phyloP scores from a whole-genome alignment of 1,140 invertebrate species.

The Akabosia matsudoensis region DNA sequence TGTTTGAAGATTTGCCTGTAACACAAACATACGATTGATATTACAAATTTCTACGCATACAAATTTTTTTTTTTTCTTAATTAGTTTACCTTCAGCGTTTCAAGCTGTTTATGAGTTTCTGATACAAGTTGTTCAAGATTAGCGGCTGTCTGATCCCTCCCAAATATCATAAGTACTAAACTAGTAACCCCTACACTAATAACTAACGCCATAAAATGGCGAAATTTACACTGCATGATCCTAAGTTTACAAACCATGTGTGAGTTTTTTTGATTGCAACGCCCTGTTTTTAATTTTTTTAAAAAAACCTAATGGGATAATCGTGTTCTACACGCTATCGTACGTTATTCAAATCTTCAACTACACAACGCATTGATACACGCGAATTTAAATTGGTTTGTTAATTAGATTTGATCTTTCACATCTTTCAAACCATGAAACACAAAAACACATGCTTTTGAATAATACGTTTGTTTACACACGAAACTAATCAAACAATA shows the following conservation, averaged over 20 bases:
- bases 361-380: too few relatives aligned
- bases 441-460: too few relatives aligned
- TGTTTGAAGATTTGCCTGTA: slow-evolving; percentile 39
- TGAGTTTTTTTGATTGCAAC: too few relatives aligned
- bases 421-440: too few relatives aligned
- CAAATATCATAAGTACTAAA: slow-evolving; percentile 39
- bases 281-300: too few relatives aligned
- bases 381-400: too few relatives aligned
- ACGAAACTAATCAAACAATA: too few relatives aligned
- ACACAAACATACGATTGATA: background rate
- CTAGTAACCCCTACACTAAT: slow-evolving; percentile 39
- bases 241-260: background rate
- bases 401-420: too few relatives aligned
- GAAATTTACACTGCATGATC: slow-evolving; percentile 35
- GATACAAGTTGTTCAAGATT: slow-evolving; percentile 42
- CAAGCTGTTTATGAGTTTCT: slow-evolving; percentile 44
- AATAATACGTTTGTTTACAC: too few relatives aligned
- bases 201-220: slow-evolving; percentile 42
- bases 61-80: background rate
- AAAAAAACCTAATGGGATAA: too few relatives aligned
- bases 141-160: slow-evolving; percentile 36
- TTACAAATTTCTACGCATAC: background rate
- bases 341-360: too few relatives aligned
- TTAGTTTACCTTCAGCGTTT: slow-evolving; percentile 45
- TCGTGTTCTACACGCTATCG: too few relatives aligned